Base-by-base conservation (phyloP, 2,113 vertebrate species). In the Heterocephalus glaber region DNA sequence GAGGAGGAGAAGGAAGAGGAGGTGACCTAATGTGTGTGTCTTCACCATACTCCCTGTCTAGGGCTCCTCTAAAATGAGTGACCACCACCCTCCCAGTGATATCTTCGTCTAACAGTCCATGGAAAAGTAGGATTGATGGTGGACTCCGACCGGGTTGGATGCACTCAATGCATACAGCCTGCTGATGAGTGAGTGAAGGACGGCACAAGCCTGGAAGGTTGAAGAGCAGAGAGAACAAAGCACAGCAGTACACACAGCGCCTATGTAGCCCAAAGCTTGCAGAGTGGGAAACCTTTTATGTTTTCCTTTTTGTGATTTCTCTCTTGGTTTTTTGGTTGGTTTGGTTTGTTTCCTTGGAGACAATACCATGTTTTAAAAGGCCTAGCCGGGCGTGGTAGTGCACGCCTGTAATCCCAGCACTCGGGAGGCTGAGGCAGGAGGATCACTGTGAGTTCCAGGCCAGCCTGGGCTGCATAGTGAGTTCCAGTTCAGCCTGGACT, bases 281-380 rank as follows among this genome's bases (percentile, higher is more conserved):
- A 80, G 56, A 94, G 96, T 84, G 65, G 92, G 85, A 92, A 92
- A n/a, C 6, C 3, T 94, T 81, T 72, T 74, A 38, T 44, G 17
- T 72, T 82, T 92, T 87, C n/a, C 9, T 83, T 77, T 56, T 58
- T 47, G 35, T 68, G 3, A 2, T 70, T 72, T 83, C 22, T 95
- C 24, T 80, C 47, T 81, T 82, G 47, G 2, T 90, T 63, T 81
- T 93, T 80, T 86, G 86, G 70, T 19, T 93, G 26, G 61, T 93
- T 54, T 96, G 87, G 76, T 93, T 85, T 86, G 19, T 95, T 72
- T 86, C 58, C 17, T 90, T 84, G 61, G 86, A 96, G 58, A 92
- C 74, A 91, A 65, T 94, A 86, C 89, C 49, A 22, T 93, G 79
- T 89, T 94, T 96, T 61, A 89, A 96, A 94, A 89, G 35, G 14